Evolutionary conservation across 2,888 invertebrate genomes (phyloP).

Genomic region (Galeruca laticollis): DNA sequence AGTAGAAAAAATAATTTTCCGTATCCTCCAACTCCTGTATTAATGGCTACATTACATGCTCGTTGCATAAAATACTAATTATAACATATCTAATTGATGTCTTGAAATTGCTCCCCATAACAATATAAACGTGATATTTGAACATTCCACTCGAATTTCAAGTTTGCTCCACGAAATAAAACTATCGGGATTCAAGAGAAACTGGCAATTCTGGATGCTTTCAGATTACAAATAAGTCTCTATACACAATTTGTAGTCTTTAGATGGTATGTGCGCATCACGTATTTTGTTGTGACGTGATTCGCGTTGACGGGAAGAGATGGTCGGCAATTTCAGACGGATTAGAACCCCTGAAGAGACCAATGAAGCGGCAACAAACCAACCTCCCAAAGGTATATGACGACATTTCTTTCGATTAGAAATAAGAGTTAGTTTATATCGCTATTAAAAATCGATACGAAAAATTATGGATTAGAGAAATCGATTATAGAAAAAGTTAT

Average conservation of each 20-base stretch:
- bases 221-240: slow-evolving; percentile 41
- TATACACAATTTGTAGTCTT: slow-evolving; percentile 47
- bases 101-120: no score
- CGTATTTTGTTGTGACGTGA: slow-evolving; percentile 48
- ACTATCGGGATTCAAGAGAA: slow-evolving; percentile 20
- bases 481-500: background rate
- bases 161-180: slow-evolving; percentile 16
- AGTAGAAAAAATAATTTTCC: no score
- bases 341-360: slow-evolving; percentile 52
- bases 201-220: slow-evolving; percentile 33
- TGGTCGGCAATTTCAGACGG: slow-evolving; percentile 56
- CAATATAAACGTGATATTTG: background rate
- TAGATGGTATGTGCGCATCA: slow-evolving; percentile 46
- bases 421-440: no score
- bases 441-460: no score
- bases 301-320: slow-evolving; percentile 53
- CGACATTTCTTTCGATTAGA: slow-evolving; percentile 6
- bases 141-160: background rate
- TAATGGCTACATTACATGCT: no score
- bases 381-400: slow-evolving; percentile 47
- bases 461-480: no score
- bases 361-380: slow-evolving; percentile 54
- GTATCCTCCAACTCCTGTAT: no score
- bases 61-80: no score
- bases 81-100: no score